phyloP scores from a whole-genome alignment of 2,797 vertebrate genomes.

The Pantherophis alleghaniensis region DNA sequence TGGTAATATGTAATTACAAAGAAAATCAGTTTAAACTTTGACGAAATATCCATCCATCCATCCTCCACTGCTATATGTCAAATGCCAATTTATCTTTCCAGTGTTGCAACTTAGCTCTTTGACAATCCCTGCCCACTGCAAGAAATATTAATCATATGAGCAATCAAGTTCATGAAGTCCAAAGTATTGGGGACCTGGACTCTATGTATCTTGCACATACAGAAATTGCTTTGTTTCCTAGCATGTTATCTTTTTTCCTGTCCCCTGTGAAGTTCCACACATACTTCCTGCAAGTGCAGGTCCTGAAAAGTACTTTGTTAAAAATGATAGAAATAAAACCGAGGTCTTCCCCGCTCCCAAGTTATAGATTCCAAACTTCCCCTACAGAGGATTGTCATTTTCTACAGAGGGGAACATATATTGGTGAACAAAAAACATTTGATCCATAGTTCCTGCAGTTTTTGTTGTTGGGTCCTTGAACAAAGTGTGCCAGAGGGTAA shows the following conservation, averaged over 20 bases:
- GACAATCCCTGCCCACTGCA: background rate
- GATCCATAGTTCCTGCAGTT: background rate
- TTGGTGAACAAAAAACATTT: background rate
- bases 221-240: background rate
- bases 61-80: background rate
- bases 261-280: background rate
- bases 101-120: background rate
- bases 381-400: background rate
- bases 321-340: background rate
- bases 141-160: background rate
- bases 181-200: background rate
- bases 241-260: background rate
- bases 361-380: background rate
- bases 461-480: background rate
- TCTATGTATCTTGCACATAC: background rate
- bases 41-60: background rate
- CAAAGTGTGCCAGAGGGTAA: constrained; percentile 4
- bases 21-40: background rate
- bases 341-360: background rate
- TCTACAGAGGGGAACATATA: background rate
- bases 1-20: background rate
- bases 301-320: background rate
- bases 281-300: background rate
- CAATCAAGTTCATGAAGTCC: background rate
- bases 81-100: background rate